Evolutionary conservation across 2,888 invertebrate species (phyloP), one percentile per base, ranked within the genome.

Genomic region (Protodeltote pygarga): DNA sequence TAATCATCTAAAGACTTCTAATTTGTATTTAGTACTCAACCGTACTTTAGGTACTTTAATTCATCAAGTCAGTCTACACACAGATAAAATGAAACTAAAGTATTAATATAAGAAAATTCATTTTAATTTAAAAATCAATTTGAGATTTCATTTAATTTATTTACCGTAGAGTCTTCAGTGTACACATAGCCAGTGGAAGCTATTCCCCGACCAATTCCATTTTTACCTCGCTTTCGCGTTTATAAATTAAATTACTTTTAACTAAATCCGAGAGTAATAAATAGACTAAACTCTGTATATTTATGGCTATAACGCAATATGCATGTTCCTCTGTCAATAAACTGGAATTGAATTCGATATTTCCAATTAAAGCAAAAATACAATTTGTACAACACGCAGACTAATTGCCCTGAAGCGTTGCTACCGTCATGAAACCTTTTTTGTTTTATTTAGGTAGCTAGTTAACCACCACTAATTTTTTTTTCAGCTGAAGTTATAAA

Each of bases 341-440:
- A 58, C 49, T 49, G 28, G 24, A 50, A 53, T 57, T 39, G 31
- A 44, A 57, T 60, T 49, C 59, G 42, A 63, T 66, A 58, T 59
- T 53, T 58, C 51, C 55, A 57, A 70, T 54, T 60, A 57, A 44
- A 46, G 54, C 54, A 51, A 33, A 60, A 61, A 46, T 38, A 46
- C 34, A 44, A 67, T 67, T 66, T 75, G 75, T 73, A 74, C 54
- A 42, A 58, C 75, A 77, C 72, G 77, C 75, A 65, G 48, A 48
- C 65, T 59, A 59, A 49, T 59, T 41, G 59, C 71, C 65, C 60
- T 65, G 64, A 67, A 66, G 47, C 49, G 47, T 42, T 34, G 46
- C 17, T 24, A 35, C 55, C 32, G 38, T 57, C 49, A 40, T 49
- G 39, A 47, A 57, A 41, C 42, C 50, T 3, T 10, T 35, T 51